A percentile compares a stretch with the other conserved stretches of the same genome.
These are phyloP conservation scores for Dusona sp. DNA, from an alignment of 2,888 invertebrate genomes.

Conservation along the genomic window DNA sequence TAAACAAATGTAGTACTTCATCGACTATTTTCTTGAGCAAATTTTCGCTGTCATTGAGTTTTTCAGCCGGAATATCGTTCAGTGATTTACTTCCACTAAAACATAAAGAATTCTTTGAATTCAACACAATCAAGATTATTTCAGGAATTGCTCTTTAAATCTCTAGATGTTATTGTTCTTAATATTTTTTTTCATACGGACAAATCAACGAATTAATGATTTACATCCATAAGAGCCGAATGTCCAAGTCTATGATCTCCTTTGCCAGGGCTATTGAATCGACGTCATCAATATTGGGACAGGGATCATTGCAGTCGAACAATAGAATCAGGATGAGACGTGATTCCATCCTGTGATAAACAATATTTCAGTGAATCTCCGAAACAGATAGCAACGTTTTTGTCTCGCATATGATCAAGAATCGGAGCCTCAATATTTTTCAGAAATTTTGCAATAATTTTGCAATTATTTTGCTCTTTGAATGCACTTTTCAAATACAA, in stretches of 20 bases:
- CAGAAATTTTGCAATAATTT: too few species aligned
- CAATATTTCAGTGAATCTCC: background rate
- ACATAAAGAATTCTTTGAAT: background rate
- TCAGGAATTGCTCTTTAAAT: background rate
- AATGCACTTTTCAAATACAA: too few species aligned
- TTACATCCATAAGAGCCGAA: conserved; percentile 66
- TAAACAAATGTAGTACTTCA: background rate
- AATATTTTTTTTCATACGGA: background rate
- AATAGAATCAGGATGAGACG: conserved; percentile 49
- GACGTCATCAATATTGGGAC: background rate
- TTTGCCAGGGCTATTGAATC: background rate
- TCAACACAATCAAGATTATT: background rate
- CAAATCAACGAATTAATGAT: background rate
- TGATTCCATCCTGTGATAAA: conserved; percentile 10
- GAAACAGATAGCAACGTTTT: background rate
- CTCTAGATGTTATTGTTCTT: background rate
- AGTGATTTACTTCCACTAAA: conserved; percentile 58
- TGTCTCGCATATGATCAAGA: background rate
- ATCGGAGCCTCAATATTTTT: background rate
- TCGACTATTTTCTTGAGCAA: conserved; percentile 51
- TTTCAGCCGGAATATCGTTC: background rate
- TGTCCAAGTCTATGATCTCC: background rate
- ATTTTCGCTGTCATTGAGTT: conserved; percentile 57
- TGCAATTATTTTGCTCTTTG: too few species aligned
- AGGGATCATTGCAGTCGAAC: conserved; percentile 42